A percentile compares a stretch with the other conserved stretches of the same genome.
Evolutionary conservation across 2,888 invertebrate species (phyloP).

Genomic region (Proisotoma minuta): DNA sequence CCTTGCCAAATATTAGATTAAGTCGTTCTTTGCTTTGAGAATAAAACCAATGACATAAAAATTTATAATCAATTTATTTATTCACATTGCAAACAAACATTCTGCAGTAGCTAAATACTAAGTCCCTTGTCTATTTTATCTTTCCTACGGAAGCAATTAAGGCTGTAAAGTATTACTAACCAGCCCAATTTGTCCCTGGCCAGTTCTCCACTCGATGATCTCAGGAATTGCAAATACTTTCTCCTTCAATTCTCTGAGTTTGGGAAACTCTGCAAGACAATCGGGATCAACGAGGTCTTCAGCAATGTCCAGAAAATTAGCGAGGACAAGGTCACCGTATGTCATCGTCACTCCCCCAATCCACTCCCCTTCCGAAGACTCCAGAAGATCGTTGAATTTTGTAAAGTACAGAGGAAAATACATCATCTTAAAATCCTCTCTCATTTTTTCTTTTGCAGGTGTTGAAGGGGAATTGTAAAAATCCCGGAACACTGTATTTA

Average conservation of each 20-base stretch:
- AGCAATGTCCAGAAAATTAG: slow-evolving; percentile 21
- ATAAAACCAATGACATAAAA: too few relatives aligned
- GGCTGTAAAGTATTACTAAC: too few relatives aligned
- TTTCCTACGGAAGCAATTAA: too few relatives aligned
- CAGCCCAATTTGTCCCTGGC: too few relatives aligned
- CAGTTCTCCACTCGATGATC: slow-evolving; percentile 7
- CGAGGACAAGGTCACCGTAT: slow-evolving; percentile 23
- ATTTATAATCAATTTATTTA: too few relatives aligned
- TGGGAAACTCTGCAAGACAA: slow-evolving; percentile 18
- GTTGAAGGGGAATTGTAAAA: slow-evolving; percentile 11
- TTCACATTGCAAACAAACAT: too few relatives aligned
- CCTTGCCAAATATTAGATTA: too few relatives aligned
- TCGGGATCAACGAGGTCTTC: slow-evolving; percentile 28
- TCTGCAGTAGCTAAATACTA: too few relatives aligned
- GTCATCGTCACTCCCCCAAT: slow-evolving; percentile 15
- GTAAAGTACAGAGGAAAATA: slow-evolving; percentile 18
- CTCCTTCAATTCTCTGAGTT: slow-evolving; percentile 13
- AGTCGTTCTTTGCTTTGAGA: too few relatives aligned
- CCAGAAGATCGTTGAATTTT: slow-evolving; percentile 12
- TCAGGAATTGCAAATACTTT: slow-evolving; percentile 21
- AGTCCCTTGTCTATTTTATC: too few relatives aligned
- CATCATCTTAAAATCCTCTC: slow-evolving; percentile 7
- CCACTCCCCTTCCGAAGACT: slow-evolving; percentile 16
- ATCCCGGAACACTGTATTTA: slow-evolving; percentile 23
- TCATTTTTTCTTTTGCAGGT: slow-evolving; percentile 17